Evolutionary conservation across 2,113 vertebrate genomes (phyloP), one percentile per base, ranked within the genome.

Genomic region (Poeciliopsis occidentalis): DNA sequence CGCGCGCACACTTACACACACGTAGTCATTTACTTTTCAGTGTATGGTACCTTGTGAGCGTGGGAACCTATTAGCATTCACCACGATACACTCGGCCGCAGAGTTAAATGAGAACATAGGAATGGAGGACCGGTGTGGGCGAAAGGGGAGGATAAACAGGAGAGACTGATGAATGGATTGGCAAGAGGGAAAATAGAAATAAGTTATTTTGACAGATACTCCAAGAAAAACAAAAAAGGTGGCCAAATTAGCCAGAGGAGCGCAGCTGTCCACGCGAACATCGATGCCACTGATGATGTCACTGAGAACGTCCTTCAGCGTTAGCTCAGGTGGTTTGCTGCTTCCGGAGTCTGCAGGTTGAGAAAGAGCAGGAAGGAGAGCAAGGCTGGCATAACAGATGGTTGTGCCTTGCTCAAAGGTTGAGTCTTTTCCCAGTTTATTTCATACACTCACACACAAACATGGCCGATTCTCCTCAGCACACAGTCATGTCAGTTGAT

Each of bases 51-150:
- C 74, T 72, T 81, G 79, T 84, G 83, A 88, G 84, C 87, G 74
- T 92, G 86, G 89, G 91, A 94, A 90, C 78, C 79, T 81, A 92
- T 92, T 94, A 90, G 91, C 85, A 93, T 94, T 92, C 89, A 91
- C 69, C 90, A 90, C 87, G 80, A 82, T 82, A 74, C 37, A 15
- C 73, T 71, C 34, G 60, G 77, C 75, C 69, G 70, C 78, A 57
- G 60, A 86, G 78, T 76, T 37, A 88, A 86, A 84, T 88, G 77
- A 89, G 84, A 78, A 76, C 54, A 63, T 77, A 89, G 73, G 72
- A 51, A 64, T 67, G 65, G 19, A 47, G 72, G 68, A 82, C 69
- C 31, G 0, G 44, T 73, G 78, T 75, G 83, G 80, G 69, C 78
- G 76, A 60, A 73, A 47, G 51, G 39, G 64, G 69, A 82, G 79